Base-by-base conservation (phyloP, 2,113 vertebrate genomes). In the Rynchops niger region DNA sequence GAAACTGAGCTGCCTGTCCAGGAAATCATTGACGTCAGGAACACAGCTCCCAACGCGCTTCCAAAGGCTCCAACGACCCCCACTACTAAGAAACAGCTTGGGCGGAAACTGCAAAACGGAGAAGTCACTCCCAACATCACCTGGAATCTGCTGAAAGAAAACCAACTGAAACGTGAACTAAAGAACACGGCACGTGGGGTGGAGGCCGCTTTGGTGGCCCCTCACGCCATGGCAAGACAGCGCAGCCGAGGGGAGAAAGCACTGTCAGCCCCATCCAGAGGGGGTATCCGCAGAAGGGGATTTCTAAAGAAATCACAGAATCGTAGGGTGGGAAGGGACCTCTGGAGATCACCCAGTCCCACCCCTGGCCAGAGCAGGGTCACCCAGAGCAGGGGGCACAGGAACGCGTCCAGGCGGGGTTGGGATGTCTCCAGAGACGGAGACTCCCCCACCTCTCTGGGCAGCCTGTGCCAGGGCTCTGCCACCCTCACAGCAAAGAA, bases 181-280 rank as follows among this genome's bases (percentile, higher is more conserved):
- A 34, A 61, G 62, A n/a, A 8, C 20, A 34, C 43, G 43, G 15
- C 52, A 34, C 3, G 2, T 0, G 4, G 2, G 5, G 4, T 5
- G 42, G 12, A 36, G 70, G 36, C 18, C 5, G 4, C 34, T 67
- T 43, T 5, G n/a, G 42, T 3, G 17, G 27, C 11, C 32, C 36
- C 47, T 82, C 65, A 4, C 0, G 3, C 16, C 0, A 2, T 26
- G 15, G 15, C 20, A 5, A 15, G 23, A 21, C 42, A 3, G 42
- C 2, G 5, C 6, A 15, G 2, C 1, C 1, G 2, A 63, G 22
- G 23, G 25, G 40, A 9, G 40, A 6, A 26, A 89, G 27, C 50
- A 9, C 21, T 2, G 0, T 20, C 59, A 63, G 34, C 27, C 38
- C 9, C 2, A 2, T 6, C 19, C 14, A 2, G 5, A 23, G 4